Conservation (phyloP, 2,113 vertebrate genomes). For the Uria lomvia region DNA sequence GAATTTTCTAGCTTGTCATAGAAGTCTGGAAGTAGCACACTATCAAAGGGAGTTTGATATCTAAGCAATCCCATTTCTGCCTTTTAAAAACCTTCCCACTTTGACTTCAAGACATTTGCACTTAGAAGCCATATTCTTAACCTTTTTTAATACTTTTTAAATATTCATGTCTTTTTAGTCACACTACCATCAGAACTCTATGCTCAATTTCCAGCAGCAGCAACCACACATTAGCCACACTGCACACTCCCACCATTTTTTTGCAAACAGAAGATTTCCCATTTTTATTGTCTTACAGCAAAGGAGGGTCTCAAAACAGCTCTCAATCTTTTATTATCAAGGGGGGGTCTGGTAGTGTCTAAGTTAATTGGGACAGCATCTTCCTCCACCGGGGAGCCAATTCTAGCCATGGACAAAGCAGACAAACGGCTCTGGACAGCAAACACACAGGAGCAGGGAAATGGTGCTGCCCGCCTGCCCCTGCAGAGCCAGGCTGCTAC, state of each 20-base stretch:
- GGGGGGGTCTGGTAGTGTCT: rapidly evolving
- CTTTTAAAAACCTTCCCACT: not conserved
- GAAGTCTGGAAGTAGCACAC: not conserved
- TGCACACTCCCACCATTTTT: not conserved
- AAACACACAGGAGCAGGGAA: not conserved
- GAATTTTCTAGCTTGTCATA: not conserved
- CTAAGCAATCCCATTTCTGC: not conserved
- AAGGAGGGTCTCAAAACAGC: not conserved
- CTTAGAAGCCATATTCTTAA: not conserved
- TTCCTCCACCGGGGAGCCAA: not conserved
- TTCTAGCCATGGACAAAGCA: not conserved
- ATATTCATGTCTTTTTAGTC: not conserved
- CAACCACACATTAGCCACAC: not conserved
- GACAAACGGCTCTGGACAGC: not conserved
- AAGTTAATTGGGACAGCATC: not conserved
- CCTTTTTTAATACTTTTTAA: not conserved
- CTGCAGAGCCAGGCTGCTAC: not conserved
- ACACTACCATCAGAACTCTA: not conserved
- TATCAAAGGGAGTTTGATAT: not conserved
- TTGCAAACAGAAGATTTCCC: not conserved
- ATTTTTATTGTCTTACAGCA: not conserved
- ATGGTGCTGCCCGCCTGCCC: not conserved
- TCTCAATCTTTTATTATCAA: not conserved
- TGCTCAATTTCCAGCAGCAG: not conserved
- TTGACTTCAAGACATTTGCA: not conserved